Percentiles rank a stretch among this genome's conserved stretches.
Conservation (phyloP, 1,140 invertebrate species). For the Lysiphlebus fabarum region DNA sequence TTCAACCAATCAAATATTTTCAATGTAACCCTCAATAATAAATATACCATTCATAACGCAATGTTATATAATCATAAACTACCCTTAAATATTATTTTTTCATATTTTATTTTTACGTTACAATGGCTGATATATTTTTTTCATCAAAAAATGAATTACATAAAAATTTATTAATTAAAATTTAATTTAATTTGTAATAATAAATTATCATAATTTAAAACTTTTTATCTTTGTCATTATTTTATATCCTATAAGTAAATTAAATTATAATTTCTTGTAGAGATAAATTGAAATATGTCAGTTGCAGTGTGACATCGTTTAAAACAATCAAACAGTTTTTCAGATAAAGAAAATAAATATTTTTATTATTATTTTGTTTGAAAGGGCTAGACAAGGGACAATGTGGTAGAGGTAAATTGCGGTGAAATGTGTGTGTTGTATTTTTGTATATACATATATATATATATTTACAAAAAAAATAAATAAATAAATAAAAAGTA, state of each 20-base stretch:
- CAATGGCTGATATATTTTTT: no score
- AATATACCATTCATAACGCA: constrained; percentile 32
- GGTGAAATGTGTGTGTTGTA: constrained; percentile 43
- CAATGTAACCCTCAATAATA: constrained; percentile 19
- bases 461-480: no score
- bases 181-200: no score
- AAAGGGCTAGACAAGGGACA: constrained; percentile 10
- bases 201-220: no score
- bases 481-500: constrained; percentile 24
- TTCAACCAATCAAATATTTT: constrained; percentile 38
- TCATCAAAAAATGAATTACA: no score
- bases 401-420: constrained; percentile 36
- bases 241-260: constrained; percentile 21
- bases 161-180: no score
- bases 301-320: constrained; percentile 44
- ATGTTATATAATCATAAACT: constrained; percentile 30
- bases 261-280: constrained; percentile 51
- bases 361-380: neutral
- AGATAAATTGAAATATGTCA: constrained; percentile 52
- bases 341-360: constrained; percentile 27
- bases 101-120: no score
- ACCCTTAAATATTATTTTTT: no score
- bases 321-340: constrained; percentile 38
- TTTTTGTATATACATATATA: no score
- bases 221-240: no score